A percentile compares a stretch with the other conserved stretches of the same genome.
These are phyloP conservation scores for Acromyrmex charruanus DNA, from an alignment of 1,140 invertebrate species.

Conservation along the genomic window DNA sequence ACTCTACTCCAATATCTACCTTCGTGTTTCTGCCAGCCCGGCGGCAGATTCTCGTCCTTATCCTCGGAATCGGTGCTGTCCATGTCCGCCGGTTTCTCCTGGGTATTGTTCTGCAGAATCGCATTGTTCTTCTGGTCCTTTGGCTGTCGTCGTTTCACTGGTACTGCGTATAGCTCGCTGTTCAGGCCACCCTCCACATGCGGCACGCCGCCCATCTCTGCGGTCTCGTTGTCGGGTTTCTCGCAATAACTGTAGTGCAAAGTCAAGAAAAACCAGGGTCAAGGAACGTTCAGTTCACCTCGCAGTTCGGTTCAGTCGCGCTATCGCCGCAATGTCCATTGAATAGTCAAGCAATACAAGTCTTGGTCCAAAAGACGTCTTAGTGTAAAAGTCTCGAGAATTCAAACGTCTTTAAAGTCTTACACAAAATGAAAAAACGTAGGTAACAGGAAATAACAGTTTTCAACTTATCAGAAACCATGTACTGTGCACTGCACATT, in stretches of 20 bases:
- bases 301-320: background rate
- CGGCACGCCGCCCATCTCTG: slow-evolving; percentile 87
- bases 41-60: slow-evolving; percentile 89
- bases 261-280: slow-evolving; percentile 70
- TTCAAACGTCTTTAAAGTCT: background rate
- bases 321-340: background rate
- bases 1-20: slow-evolving; percentile 86
- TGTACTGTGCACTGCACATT: too few species aligned
- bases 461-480: too few species aligned
- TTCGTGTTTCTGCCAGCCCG: slow-evolving; percentile 97
- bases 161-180: slow-evolving; percentile 92
- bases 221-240: slow-evolving; percentile 87
- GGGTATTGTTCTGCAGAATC: slow-evolving; percentile 83
- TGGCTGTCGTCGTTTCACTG: slow-evolving; percentile 89
- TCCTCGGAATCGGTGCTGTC: slow-evolving; percentile 85
- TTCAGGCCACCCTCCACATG: slow-evolving; percentile 90
- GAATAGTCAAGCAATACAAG: background rate
- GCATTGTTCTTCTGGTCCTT: slow-evolving; percentile 84
- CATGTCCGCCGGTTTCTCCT: slow-evolving; percentile 85
- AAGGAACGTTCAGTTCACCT: background rate
- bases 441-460: too few species aligned
- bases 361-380: background rate
- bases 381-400: background rate
- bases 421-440: too few species aligned
- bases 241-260: slow-evolving; percentile 87